Evolutionary conservation across 2,888 invertebrate genomes (phyloP), one percentile per base, ranked within the genome.

Genomic region (Sarcophaga carnaria): DNA sequence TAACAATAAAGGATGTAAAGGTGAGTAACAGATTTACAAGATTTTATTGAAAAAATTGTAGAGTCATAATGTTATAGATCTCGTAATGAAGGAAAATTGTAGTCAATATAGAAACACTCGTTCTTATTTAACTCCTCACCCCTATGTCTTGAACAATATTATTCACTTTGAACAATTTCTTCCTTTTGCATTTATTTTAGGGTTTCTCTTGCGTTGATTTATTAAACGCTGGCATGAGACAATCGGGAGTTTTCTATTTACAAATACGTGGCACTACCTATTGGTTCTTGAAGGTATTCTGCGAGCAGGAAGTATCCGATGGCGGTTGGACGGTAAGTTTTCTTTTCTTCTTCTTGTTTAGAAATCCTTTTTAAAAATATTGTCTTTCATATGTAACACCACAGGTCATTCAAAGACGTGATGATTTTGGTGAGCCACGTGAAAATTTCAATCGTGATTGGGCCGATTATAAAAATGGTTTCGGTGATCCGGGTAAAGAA

Each of bases 401-500:
- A 54, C 54, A 98, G 98, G 97, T 98, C 2, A 97, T 98, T 90
- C 98, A 98, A 94, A 94, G 98, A 25, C 95, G 98, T 85, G 97
- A 98, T 91, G 97, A 98, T 92, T 97, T 96, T 91, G 97, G 97
- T 0, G 96, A 97, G 27, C 97, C 97, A 0, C 95, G 97, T 0
- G 98, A 98, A 93, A 98, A 97, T 92, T 98, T 98, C 94, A 98
- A 98, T 93, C 94, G 97, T 2, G 97, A 98, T 93, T 98, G 98
- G 98, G 96, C 96, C 82, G 97, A 98, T 91, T 98, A 98, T 93
- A 97, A 98, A 93, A 97, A 97, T 91, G 98, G 98, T 1, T 98
- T 98, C 92, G 98, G 98, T 4, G 97, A 98, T 94, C 97, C 97
- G 0, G 96, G 96, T 89, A 96, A 97, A 91, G 98, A 98, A 93